These are phyloP conservation scores for Corythaixoides concolor DNA, from an alignment of 2,113 vertebrate genomes.

Conservation along the genomic window DNA sequence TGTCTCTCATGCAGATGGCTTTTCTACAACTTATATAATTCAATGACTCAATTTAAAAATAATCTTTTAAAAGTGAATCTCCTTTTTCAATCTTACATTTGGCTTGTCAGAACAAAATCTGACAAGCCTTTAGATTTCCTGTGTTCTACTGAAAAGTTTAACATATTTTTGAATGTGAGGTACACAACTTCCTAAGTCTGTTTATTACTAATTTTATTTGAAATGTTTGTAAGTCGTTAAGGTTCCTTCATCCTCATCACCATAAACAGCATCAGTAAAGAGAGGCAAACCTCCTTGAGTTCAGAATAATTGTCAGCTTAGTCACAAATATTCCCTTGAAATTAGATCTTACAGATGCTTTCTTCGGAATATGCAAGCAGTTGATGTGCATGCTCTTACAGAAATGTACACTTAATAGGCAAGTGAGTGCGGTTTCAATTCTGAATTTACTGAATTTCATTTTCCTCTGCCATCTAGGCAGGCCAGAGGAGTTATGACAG, in stretches of 20 bases:
- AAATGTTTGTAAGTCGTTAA: background rate
- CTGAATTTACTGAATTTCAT: background rate
- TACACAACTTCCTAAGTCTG: background rate
- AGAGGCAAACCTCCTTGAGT: background rate
- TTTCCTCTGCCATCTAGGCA: background rate
- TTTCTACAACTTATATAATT: background rate
- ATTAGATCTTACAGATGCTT: background rate
- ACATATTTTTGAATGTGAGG: background rate
- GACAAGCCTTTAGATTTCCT: background rate
- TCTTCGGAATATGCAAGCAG: background rate
- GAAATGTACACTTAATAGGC: background rate
- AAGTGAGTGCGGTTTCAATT: background rate
- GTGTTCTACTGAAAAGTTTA: background rate
- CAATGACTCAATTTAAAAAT: background rate
- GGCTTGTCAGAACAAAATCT: background rate
- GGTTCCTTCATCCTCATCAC: background rate
- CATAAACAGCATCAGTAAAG: background rate
- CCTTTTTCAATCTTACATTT: background rate
- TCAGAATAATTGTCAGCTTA: background rate
- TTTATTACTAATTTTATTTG: background rate
- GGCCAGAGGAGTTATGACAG: background rate
- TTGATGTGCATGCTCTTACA: background rate
- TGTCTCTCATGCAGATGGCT: background rate
- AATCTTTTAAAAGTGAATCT: background rate
- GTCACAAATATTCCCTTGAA: background rate